Evolutionary conservation across 2,797 vertebrate species (phyloP).

Genomic region (Numenius phaeopus): DNA sequence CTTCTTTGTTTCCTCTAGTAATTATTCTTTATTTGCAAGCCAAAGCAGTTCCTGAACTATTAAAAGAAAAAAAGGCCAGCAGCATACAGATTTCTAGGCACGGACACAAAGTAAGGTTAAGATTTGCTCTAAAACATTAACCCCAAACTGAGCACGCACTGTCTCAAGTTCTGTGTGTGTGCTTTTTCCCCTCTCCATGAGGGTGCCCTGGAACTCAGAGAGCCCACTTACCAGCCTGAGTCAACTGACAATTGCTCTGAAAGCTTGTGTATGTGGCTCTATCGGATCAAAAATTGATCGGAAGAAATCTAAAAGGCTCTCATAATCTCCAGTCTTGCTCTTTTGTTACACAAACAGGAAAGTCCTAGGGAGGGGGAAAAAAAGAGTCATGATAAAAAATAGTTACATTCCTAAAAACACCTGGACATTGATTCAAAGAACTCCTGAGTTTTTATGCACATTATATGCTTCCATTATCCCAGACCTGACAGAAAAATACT

Average conservation of each 20-base stretch:
- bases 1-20: not conserved
- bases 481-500: not conserved
- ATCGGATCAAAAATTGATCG: not conserved
- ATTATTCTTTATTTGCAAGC: not conserved
- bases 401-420: not conserved
- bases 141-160: not conserved
- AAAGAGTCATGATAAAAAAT: not conserved
- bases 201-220: not conserved
- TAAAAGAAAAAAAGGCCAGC: not conserved
- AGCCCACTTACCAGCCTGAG: not conserved
- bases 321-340: not conserved
- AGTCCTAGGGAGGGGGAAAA: fast-evolving
- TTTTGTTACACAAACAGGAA: not conserved
- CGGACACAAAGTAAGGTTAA: not conserved
- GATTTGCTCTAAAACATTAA: not conserved
- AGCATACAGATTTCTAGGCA: not conserved
- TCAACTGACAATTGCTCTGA: not conserved
- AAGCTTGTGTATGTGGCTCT: not conserved
- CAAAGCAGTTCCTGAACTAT: not conserved
- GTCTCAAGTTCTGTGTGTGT: not conserved
- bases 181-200: not conserved
- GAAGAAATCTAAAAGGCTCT: not conserved
- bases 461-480: not conserved
- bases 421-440: not conserved
- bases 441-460: not conserved